Evolutionary conservation across 1,140 invertebrate species (phyloP).

Genomic region (Zaprionus inermis): DNA sequence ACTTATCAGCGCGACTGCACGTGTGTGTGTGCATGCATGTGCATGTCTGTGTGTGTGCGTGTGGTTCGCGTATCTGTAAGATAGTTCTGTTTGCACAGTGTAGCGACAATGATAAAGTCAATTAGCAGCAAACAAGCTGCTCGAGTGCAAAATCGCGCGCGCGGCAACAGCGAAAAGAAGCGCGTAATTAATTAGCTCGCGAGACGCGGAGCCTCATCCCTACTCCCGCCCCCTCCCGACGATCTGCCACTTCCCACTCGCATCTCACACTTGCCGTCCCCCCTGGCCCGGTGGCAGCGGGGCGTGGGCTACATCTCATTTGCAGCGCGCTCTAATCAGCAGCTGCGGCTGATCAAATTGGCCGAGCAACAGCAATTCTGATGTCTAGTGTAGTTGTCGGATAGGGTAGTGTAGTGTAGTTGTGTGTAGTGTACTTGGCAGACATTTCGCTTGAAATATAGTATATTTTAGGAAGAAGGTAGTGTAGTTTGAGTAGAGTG

Average conservation of each 20-base stretch:
- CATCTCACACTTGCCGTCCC: no score
- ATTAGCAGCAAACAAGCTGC: slow-evolving; percentile 69
- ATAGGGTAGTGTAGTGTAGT: neutral
- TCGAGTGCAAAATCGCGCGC: slow-evolving; percentile 44
- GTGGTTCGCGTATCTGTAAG: slow-evolving; percentile 32
- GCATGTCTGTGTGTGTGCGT: neutral
- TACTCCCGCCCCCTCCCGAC: neutral
- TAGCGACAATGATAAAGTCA: slow-evolving; percentile 73
- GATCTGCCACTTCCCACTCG: neutral
- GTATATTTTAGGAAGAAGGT: no score
- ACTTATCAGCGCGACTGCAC: slow-evolving; percentile 16
- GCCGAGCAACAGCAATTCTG: neutral
- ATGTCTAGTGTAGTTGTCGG: neutral
- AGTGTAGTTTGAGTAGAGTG: no score
- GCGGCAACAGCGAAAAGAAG: slow-evolving; percentile 34
- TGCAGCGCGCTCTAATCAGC: slow-evolving; percentile 1
- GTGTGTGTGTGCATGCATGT: neutral
- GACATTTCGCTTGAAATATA: no score
- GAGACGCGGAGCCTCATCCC: neutral
- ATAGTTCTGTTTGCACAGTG: slow-evolving; percentile 75
- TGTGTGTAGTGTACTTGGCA: neutral
- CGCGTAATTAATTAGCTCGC: slow-evolving; percentile 70
- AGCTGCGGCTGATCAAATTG: neutral
- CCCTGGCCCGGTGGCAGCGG: no score
- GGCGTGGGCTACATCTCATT: slow-evolving; percentile 12